Evolutionary conservation across 2,113 vertebrate species (phyloP), one percentile per base, ranked within the genome.

Genomic region (Labrus mixtus): DNA sequence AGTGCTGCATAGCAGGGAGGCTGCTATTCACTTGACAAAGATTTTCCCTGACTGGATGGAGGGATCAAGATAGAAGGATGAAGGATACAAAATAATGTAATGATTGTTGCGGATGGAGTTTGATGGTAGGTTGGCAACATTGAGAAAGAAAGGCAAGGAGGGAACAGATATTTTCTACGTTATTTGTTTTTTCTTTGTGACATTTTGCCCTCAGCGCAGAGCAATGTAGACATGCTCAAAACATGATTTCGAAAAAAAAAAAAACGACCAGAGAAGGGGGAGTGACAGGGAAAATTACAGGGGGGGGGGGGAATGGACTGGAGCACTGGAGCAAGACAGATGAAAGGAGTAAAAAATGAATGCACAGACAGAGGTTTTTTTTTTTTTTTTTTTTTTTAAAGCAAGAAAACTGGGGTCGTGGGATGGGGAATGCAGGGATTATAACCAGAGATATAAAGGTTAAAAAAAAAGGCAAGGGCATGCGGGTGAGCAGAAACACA

Each of bases 1-100:
- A 71, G 62, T 72, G 60, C 81, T 88, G 87, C 79, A 85, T 73
- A 83, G 70, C 75, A 68, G 63, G 70, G 53, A 94, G 92, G 94
- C 90, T 88, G 93, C 90, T 95, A 92, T 94, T 94, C 88, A 92
- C 65, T 55, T 61, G 65, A 68, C 53, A 73, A 79, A 77, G 75
- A 12, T 74, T 74, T 80, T 67, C 15, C 22, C 20, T 66, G 16
- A 64, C 65, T 65, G 39, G 29, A 82, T 56, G 43, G 36, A 74
- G 10, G 16, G 15, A 73, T 71, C 10, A 13, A 59, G 41, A 84
- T 59, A 19, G 51, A 84, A 39, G 36, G 50, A 77, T 50, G 58
- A 48, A 43, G 23, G 36, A 68, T 61, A 15, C 12, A 50, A 50
- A 83, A 15, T 39, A 2, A 66, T 54, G 23, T 53, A 36, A 66